Evolutionary conservation across 2,113 vertebrate species (phyloP).

Genomic region (Conger conger): DNA sequence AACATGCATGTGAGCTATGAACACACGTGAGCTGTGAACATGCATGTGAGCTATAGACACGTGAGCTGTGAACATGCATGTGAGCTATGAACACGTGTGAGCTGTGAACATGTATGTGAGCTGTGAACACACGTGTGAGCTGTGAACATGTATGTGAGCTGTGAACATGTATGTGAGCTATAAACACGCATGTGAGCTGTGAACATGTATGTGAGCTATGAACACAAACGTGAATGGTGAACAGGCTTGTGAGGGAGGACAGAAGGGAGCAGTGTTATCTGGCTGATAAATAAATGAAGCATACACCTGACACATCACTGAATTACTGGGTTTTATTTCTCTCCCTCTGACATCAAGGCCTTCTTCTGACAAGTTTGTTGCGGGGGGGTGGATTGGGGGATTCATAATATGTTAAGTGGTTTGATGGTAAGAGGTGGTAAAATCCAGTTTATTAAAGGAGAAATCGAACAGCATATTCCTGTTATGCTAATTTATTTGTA

Average conservation of each 20-base stretch:
- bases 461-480: not conserved
- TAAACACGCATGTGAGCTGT: too few relatives aligned
- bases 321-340: constrained; percentile 23
- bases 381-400: constrained; percentile 13
- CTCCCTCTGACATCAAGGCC: constrained; percentile 25
- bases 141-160: too few relatives aligned
- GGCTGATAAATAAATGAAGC: constrained; percentile 29
- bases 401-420: not conserved
- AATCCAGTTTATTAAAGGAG: not conserved
- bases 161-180: too few relatives aligned
- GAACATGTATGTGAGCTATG: too few relatives aligned
- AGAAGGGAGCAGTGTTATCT: constrained; percentile 23
- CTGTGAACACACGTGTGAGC: too few relatives aligned
- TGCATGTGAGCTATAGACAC: too few relatives aligned
- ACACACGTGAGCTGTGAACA: too few relatives aligned
- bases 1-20: too few relatives aligned
- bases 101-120: too few relatives aligned
- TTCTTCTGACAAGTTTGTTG: constrained; percentile 42
- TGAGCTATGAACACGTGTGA: too few relatives aligned
- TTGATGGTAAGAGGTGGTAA: not conserved
- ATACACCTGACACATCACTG: constrained; percentile 27
- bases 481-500: not conserved
- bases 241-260: not conserved
- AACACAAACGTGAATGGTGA: constrained; percentile 3
- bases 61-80: too few relatives aligned